Evolutionary conservation across 2,113 vertebrate genomes (phyloP).

Genomic region (Nettapus auritus): DNA sequence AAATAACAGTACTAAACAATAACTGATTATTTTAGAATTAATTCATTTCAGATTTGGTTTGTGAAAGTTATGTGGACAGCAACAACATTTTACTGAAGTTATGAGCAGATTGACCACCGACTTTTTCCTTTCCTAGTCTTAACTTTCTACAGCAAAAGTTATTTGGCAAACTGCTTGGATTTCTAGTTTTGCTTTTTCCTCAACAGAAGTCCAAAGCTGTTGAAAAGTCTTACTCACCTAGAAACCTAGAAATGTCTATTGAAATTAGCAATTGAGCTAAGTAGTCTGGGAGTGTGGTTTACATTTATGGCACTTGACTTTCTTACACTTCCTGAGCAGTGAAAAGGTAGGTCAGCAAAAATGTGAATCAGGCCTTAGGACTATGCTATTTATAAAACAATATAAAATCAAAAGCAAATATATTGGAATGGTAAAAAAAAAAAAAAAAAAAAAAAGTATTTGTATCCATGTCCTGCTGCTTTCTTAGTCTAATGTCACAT

Average conservation of each 20-base stretch:
- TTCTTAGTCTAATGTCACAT: background rate
- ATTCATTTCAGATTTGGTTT: background rate
- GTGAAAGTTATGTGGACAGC: background rate
- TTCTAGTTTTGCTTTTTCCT: background rate
- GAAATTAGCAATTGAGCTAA: constrained; percentile 48
- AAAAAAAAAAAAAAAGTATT: background rate
- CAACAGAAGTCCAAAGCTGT: constrained; percentile 3
- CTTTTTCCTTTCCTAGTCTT: background rate
- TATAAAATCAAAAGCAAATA: background rate
- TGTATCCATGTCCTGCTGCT: background rate
- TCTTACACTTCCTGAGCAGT: background rate
- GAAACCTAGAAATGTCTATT: constrained; percentile 63
- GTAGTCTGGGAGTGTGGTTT: constrained; percentile 14
- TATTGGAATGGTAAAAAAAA: background rate
- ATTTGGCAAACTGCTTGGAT: background rate
- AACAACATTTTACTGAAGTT: background rate
- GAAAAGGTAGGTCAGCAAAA: constrained; percentile 51
- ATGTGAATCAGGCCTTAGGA: background rate
- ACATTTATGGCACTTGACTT: constrained; percentile 31
- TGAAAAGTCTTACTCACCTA: constrained; percentile 34
- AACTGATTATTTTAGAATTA: background rate
- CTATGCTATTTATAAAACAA: constrained; percentile 43
- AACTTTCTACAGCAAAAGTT: background rate
- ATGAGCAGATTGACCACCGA: background rate
- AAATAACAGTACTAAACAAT: background rate